These are phyloP conservation scores for Harpalus rubripes DNA, from an alignment of 2,888 invertebrate species.

Conservation along the genomic window DNA sequence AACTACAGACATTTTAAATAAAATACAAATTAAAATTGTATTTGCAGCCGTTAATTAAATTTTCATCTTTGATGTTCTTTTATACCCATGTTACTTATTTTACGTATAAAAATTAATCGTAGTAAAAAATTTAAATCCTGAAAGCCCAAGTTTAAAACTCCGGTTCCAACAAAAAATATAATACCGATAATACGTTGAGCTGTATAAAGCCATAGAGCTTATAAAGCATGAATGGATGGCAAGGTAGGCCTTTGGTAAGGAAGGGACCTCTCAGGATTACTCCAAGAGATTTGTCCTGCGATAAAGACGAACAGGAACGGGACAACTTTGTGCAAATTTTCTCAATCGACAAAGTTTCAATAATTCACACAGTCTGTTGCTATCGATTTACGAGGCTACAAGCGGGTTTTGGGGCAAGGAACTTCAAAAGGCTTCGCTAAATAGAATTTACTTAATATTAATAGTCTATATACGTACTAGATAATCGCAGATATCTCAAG, in stretches of 20 bases:
- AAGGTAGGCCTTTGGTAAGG: slow-evolving; percentile 36
- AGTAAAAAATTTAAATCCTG: slow-evolving; percentile 1
- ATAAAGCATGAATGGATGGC: slow-evolving; percentile 39
- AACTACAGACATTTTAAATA: no score
- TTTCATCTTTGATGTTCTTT: not conserved
- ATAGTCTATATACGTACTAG: no score
- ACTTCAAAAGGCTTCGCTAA: not conserved
- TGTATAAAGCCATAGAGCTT: slow-evolving; percentile 44
- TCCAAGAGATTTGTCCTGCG: slow-evolving; percentile 39
- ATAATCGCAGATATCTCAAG: no score
- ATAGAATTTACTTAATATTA: no score
- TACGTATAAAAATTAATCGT: not conserved
- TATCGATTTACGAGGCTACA: slow-evolving; percentile 54
- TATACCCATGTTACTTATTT: not conserved
- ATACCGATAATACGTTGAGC: slow-evolving; percentile 25
- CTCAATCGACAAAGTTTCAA: slow-evolving; percentile 62
- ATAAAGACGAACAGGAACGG: slow-evolving; percentile 30
- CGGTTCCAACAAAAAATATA: slow-evolving; percentile 30
- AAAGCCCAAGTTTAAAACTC: slow-evolving; percentile 11
- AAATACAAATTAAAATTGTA: no score
- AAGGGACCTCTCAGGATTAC: slow-evolving; percentile 31
- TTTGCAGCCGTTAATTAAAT: no score
- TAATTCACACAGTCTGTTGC: slow-evolving; percentile 61
- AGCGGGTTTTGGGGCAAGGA: slow-evolving; percentile 6
- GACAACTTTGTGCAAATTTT: slow-evolving; percentile 54